A percentile compares a stretch with the other conserved stretches of the same genome.
phyloP scores from a whole-genome alignment of 2,888 invertebrate species.

The Tipula vernalis region DNA sequence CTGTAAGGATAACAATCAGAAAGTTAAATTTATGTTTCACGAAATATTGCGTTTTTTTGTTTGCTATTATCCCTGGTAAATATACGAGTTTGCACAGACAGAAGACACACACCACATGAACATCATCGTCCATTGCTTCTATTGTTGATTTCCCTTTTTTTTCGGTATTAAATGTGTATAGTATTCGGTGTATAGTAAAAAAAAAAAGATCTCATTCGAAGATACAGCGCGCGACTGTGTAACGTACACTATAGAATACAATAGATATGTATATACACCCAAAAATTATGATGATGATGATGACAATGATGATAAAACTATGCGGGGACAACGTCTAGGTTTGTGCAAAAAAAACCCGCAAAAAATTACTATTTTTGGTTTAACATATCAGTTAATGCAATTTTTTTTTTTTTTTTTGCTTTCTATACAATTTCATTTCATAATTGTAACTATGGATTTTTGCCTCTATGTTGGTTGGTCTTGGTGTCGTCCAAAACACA shows the following conservation, averaged over 20 bases:
- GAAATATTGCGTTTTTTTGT: background rate
- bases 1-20: conserved; percentile 4
- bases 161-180: background rate
- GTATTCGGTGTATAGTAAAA: background rate
- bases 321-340: background rate
- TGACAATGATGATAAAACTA: background rate
- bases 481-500: background rate
- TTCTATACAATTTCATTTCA: background rate
- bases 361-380: background rate
- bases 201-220: background rate
- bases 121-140: background rate
- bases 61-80: background rate
- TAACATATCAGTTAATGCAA: background rate
- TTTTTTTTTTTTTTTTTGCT: background rate
- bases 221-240: background rate
- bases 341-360: background rate
- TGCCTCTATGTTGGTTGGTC: background rate
- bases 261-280: background rate
- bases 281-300: background rate
- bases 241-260: background rate
- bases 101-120: background rate
- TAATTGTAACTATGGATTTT: background rate
- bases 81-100: background rate
- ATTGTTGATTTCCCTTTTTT: background rate
- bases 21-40: background rate